Percentiles rank a stretch among this genome's conserved stretches.
These are phyloP conservation scores for Bruchidius siliquastri DNA, from an alignment of 2,888 invertebrate species.

Conservation along the genomic window DNA sequence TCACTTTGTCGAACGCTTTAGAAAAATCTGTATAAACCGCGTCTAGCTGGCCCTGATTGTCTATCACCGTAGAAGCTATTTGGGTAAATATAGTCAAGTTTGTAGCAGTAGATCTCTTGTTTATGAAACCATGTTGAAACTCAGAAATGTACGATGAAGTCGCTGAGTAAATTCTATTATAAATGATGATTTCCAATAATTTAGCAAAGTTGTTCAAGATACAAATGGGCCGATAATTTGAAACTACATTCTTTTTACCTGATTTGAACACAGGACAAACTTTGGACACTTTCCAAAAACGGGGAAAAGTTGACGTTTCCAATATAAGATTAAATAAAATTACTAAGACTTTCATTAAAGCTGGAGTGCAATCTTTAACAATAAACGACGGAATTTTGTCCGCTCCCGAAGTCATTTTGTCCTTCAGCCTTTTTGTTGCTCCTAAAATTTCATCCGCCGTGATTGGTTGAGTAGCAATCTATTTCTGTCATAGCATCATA, in stretches of 20 bases:
- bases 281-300: constrained; percentile 4
- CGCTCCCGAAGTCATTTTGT: constrained; percentile 10
- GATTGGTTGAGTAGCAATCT: constrained; percentile 6
- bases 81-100: too few species aligned
- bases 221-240: too few species aligned
- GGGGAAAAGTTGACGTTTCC: constrained; percentile 2
- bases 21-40: too few species aligned
- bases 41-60: too few species aligned
- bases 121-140: too few species aligned
- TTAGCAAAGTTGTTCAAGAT: too few species aligned
- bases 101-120: too few species aligned
- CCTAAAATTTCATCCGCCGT: constrained; percentile 6
- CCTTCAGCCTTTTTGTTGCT: constrained; percentile 7
- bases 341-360: constrained; percentile 1
- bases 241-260: not conserved
- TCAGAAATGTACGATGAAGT: not conserved
- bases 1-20: too few species aligned
- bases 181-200: too few species aligned
- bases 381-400: constrained; percentile 11
- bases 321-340: constrained; percentile 1
- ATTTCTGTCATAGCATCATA: constrained; percentile 1
- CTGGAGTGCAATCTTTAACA: constrained; percentile 5
- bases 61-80: too few species aligned
- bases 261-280: constrained; percentile 6
- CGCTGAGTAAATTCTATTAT: too few species aligned